Evolutionary conservation across 2,888 invertebrate species (phyloP).

Genomic region (Tortrix viridana): DNA sequence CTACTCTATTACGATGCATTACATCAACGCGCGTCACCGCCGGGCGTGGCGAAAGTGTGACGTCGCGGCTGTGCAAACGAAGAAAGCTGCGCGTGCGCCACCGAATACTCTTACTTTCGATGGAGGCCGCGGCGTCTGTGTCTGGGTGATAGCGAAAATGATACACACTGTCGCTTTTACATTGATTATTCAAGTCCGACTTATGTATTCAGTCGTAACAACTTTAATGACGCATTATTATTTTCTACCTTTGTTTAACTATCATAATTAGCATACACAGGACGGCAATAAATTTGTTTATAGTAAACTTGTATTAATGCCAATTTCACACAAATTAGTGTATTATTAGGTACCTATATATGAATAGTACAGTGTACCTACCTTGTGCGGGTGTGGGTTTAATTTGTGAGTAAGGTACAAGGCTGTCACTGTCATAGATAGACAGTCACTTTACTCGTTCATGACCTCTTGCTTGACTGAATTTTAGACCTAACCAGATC

Average conservation of each 20-base stretch:
- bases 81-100: slow-evolving; percentile 81
- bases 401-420: slow-evolving; percentile 68
- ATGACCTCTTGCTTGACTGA: slow-evolving; percentile 81
- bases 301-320: no score
- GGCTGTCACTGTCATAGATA: slow-evolving; percentile 69
- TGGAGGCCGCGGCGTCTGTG: slow-evolving; percentile 74
- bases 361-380: no score
- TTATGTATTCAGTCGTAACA: slow-evolving; percentile 74
- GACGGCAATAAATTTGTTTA: no score
- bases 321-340: no score
- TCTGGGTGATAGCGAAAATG: slow-evolving; percentile 82
- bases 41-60: slow-evolving; percentile 75
- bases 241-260: background rate
- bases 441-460: slow-evolving; percentile 81
- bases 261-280: no score
- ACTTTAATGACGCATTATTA: slow-evolving; percentile 4
- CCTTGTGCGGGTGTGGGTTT: slow-evolving; percentile 51
- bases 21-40: slow-evolving; percentile 71
- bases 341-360: no score
- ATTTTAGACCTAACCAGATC: slow-evolving; percentile 76
- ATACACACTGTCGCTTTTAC: slow-evolving; percentile 76
- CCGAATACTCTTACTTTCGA: slow-evolving; percentile 76
- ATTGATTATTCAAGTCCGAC: slow-evolving; percentile 76
- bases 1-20: slow-evolving; percentile 61
- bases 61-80: slow-evolving; percentile 73